Conservation (phyloP, 2,888 invertebrate genomes). For the Melanchra persicariae region DNA sequence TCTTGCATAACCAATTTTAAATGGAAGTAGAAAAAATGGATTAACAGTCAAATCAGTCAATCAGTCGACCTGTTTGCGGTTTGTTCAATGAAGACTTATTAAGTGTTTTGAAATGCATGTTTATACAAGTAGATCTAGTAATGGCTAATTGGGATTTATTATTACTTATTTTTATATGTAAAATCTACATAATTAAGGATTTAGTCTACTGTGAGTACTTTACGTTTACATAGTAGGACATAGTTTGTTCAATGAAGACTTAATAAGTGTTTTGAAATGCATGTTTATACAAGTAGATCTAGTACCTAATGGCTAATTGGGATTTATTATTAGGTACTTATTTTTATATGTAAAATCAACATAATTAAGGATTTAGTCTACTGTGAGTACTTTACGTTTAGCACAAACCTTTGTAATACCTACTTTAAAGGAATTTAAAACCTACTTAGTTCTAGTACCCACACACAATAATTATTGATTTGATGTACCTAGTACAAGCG, state of each 20-base stretch:
- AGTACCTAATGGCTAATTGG: slow-evolving; percentile 26
- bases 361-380: slow-evolving; percentile 11
- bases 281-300: neutral
- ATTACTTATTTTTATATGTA: slow-evolving; percentile 23
- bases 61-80: neutral
- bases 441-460: no score
- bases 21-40: slow-evolving; percentile 19
- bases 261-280: slow-evolving; percentile 18
- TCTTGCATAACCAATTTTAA: slow-evolving; percentile 44
- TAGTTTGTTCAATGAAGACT: slow-evolving; percentile 2
- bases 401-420: no score
- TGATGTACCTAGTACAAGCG: no score
- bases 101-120: slow-evolving; percentile 19
- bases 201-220: slow-evolving; percentile 43
- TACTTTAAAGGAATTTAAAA: no score
- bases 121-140: neutral
- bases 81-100: slow-evolving; percentile 5
- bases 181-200: slow-evolving; percentile 13
- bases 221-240: slow-evolving; percentile 1
- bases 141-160: slow-evolving; percentile 35
- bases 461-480: no score
- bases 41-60: slow-evolving; percentile 13
- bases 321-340: slow-evolving; percentile 17
- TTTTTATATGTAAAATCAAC: slow-evolving; percentile 17
- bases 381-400: slow-evolving; percentile 46